These are phyloP conservation scores for Chlorops oryzae DNA, from an alignment of 1,140 invertebrate species.

Conservation along the genomic window DNA sequence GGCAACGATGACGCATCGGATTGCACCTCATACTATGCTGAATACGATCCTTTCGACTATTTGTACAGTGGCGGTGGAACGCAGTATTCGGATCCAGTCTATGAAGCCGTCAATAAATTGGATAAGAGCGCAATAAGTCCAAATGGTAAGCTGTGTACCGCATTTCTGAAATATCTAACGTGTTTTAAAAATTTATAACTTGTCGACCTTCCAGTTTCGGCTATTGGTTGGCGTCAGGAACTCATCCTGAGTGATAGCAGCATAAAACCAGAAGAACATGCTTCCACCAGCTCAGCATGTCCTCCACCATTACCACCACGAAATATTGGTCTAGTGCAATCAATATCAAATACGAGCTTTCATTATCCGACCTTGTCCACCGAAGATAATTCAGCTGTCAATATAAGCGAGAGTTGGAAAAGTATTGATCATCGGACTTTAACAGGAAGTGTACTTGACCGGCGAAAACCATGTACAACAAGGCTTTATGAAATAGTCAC, in stretches of 20 bases:
- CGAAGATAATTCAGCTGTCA: too few relatives aligned
- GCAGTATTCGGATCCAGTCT: conserved; percentile 69
- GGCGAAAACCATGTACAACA: conserved; percentile 47
- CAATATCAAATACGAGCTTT: too few relatives aligned
- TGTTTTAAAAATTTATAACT: neutral
- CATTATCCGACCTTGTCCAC: too few relatives aligned
- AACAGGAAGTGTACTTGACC: conserved; percentile 47
- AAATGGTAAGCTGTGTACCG: conserved; percentile 48
- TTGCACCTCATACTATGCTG: conserved; percentile 66
- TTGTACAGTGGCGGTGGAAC: conserved; percentile 66
- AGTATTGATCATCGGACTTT: too few relatives aligned
- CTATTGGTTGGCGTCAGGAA: conserved; percentile 53
- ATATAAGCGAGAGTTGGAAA: too few relatives aligned
- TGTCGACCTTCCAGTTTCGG: conserved; percentile 35
- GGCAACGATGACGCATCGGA: conserved; percentile 42
- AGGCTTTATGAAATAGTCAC: conserved; percentile 68
- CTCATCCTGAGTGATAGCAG: neutral
- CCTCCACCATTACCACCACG: conserved; percentile 53
- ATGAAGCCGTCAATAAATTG: conserved; percentile 64
- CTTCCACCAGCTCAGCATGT: neutral
- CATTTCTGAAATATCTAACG: neutral
- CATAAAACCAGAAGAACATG: conserved; percentile 9
- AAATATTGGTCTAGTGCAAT: too few relatives aligned
- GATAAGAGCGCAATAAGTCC: conserved; percentile 56
- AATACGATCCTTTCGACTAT: conserved; percentile 81